Conservation (phyloP, 2,113 vertebrate species). For the Anas platyrhynchos region DNA sequence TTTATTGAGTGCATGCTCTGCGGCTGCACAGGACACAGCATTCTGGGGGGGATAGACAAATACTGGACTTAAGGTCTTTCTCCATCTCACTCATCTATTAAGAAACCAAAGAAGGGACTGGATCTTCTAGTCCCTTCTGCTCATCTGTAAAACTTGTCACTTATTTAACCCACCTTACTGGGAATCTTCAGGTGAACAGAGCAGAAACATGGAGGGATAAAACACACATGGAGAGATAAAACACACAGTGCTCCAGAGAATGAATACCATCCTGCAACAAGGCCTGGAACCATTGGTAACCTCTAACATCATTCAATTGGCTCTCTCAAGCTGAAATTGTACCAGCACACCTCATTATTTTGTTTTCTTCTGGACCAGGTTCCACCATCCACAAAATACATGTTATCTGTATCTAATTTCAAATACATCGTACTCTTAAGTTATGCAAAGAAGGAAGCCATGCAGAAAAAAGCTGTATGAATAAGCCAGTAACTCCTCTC, state of each 20-base stretch:
- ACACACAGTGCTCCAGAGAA: neutral
- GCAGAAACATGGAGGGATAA: neutral
- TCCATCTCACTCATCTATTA: neutral
- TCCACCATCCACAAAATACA: neutral
- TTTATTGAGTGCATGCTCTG: slow-evolving; percentile 65
- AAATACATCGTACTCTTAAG: neutral
- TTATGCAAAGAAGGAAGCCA: neutral
- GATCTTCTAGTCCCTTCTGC: neutral
- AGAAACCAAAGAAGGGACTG: neutral
- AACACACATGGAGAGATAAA: neutral
- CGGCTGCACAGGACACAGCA: slow-evolving; percentile 14
- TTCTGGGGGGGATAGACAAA: neutral
- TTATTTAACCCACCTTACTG: neutral
- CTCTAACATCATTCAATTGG: neutral
- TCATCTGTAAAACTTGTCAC: neutral
- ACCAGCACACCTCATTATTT: rapidly evolving
- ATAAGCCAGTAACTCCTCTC: neutral
- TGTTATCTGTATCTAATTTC: neutral
- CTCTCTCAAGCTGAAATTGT: neutral
- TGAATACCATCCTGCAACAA: neutral
- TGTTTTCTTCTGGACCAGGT: neutral
- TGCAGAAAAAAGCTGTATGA: neutral
- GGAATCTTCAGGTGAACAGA: neutral
- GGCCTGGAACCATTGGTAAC: neutral
- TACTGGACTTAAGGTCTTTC: neutral